Base-by-base conservation (phyloP, 2,888 invertebrate species). In the Drosophila tripunctata region DNA sequence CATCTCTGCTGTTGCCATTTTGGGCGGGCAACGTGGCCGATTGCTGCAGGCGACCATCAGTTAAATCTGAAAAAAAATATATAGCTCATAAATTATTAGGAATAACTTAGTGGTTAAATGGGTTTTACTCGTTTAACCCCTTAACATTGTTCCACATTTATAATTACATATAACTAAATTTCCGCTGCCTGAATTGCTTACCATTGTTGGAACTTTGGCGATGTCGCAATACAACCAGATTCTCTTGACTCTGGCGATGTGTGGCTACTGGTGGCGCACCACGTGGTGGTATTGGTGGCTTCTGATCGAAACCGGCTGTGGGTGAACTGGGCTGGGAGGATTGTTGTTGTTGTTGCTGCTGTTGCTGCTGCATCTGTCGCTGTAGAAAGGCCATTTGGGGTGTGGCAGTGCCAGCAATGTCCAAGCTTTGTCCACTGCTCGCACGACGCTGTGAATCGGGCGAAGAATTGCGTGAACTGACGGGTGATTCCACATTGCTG, bases 181-280 rank as follows among this genome's bases (percentile, higher is more conserved):
- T n/a, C n/a, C n/a, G n/a, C n/a, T 6, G 3, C 0, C 1, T 41
- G 7, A 2, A 5, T 19, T 4, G 47, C 68, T 50, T 76, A 91
- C 91, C 91, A 75, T 75, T 88, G 75, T 80, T 90, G 51, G 79
- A 78, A 76, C 86, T 88, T 69, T 81, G 82, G 35, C 90, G 90
- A 75, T 86, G 88, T 47, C 91, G 84, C 63, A 91, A 51, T 21
- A 78, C 75, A n/a, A 90, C 90, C 61, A 89, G 71, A 67, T 89
- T 90, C 61, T 87, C 91, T 75, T 82, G 91, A 82, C 88, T 92
- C 90, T 89, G 92, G 44, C 91, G 89, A 50, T 89, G 87, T 48
- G 93, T 93, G 54, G 93, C 90, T 31, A 93, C 93, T 6, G 93
- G 93, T 7, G 93, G 93, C 12, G 93, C 93, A 6, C 93, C 93